Conservation (phyloP, 2,888 invertebrate genomes). For the Podabrus alpinus region DNA sequence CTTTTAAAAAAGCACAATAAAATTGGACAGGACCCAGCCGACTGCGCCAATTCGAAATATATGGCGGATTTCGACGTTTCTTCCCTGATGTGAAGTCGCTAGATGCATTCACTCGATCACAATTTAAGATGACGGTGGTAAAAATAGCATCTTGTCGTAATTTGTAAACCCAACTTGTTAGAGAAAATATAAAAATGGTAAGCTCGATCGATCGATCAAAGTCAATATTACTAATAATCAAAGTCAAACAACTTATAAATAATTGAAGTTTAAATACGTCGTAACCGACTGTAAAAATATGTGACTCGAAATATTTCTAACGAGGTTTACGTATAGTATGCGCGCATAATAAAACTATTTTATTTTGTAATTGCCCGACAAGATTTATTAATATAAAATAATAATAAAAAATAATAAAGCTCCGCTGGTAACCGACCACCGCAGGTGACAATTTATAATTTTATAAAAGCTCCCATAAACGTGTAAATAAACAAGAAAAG, state of each 20-base stretch:
- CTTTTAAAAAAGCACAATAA: neutral
- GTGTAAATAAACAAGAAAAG: conserved; percentile 34
- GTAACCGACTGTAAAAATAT: conserved; percentile 18
- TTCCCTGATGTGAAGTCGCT: neutral
- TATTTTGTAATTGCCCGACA: neutral
- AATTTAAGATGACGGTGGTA: neutral
- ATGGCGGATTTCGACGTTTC: neutral
- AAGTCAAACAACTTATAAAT: conserved; percentile 47
- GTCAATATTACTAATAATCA: conserved; percentile 57
- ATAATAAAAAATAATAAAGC: conserved; percentile 35
- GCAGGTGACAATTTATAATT: conserved; percentile 47
- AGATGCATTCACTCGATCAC: neutral
- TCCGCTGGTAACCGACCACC: conserved; percentile 43
- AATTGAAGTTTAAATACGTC: conserved; percentile 34
- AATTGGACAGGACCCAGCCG: neutral
- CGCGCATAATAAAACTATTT: neutral
- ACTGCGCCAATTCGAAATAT: neutral
- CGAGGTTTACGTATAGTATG: neutral
- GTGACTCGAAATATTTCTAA: conserved; percentile 15
- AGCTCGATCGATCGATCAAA: conserved; percentile 53
- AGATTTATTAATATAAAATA: conserved; percentile 6
- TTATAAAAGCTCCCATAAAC: conserved; percentile 39
- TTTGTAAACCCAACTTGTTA: conserved; percentile 20
- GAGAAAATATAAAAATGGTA: conserved; percentile 47
- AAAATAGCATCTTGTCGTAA: conserved; percentile 1